Evolutionary conservation across 2,888 invertebrate genomes (phyloP).

Genomic region (Zootermopsis nevadensis): DNA sequence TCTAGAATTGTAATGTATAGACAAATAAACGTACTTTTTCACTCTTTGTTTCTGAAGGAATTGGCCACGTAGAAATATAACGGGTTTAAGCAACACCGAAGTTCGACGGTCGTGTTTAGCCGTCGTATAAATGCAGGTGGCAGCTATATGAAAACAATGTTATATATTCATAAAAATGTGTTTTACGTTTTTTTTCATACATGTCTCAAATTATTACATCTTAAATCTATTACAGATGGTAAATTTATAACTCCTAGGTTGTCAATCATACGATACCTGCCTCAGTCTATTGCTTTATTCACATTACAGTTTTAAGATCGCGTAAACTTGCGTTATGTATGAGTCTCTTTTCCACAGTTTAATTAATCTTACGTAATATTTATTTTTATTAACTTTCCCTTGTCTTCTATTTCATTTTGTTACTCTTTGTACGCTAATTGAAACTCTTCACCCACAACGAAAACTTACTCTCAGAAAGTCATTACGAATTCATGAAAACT

Average conservation of each 20-base stretch:
- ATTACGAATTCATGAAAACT: conserved; percentile 41
- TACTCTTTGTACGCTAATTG: conserved; percentile 25
- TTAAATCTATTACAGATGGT: neutral
- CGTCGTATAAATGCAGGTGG: neutral
- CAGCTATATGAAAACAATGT: neutral
- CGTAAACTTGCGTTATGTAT: neutral
- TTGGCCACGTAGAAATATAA: too few relatives aligned
- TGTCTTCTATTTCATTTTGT: conserved; percentile 23
- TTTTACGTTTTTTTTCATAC: neutral
- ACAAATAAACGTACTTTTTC: too few relatives aligned
- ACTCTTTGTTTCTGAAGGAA: too few relatives aligned
- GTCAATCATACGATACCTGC: neutral
- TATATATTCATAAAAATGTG: neutral
- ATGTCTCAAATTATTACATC: too few relatives aligned
- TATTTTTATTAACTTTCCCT: conserved; percentile 30
- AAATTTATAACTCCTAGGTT: neutral
- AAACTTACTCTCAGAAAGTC: conserved; percentile 10
- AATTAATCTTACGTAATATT: neutral
- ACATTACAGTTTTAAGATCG: neutral
- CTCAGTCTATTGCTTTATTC: neutral
- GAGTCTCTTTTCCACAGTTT: neutral
- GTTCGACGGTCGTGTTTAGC: too few relatives aligned
- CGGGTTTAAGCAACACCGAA: too few relatives aligned
- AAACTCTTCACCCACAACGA: conserved; percentile 29
- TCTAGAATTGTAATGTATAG: too few relatives aligned